Evolutionary conservation across 2,888 invertebrate species (phyloP).

Genomic region (Monochamus alternatus): DNA sequence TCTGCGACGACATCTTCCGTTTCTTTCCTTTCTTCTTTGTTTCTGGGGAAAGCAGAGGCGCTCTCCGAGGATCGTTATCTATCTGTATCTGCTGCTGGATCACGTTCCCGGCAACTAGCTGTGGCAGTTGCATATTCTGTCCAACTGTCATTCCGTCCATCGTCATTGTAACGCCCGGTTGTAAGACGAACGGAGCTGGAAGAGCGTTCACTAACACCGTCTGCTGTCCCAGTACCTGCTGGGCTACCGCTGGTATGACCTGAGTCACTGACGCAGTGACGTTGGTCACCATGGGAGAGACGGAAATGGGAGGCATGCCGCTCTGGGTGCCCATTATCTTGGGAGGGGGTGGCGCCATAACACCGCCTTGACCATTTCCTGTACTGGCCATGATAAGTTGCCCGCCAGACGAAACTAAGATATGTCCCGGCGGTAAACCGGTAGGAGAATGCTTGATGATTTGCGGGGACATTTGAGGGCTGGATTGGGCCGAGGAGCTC

Average conservation of each 20-base stretch:
- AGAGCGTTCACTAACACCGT: slow-evolving; percentile 87
- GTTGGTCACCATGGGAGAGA: slow-evolving; percentile 77
- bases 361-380: slow-evolving; percentile 73
- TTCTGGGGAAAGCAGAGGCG: slow-evolving; percentile 77
- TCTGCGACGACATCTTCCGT: slow-evolving; percentile 80
- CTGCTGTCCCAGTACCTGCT: slow-evolving; percentile 82
- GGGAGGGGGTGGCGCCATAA: slow-evolving; percentile 77
- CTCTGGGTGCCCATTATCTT: slow-evolving; percentile 54
- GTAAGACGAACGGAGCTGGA: slow-evolving; percentile 84
- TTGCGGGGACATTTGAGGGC: slow-evolving; percentile 67
- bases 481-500: slow-evolving; percentile 61
- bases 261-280: slow-evolving; percentile 79
- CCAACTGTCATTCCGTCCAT: slow-evolving; percentile 77
- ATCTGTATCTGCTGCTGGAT: slow-evolving; percentile 75
- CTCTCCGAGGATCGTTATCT: slow-evolving; percentile 72
- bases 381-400: slow-evolving; percentile 80
- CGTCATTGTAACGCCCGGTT: slow-evolving; percentile 82
- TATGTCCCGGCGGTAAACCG: slow-evolving; percentile 77
- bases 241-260: slow-evolving; percentile 77
- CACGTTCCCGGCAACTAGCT: slow-evolving; percentile 79
- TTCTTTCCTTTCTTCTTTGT: slow-evolving; percentile 79
- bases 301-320: slow-evolving; percentile 76
- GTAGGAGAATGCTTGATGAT: slow-evolving; percentile 72
- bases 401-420: slow-evolving; percentile 84
- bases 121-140: slow-evolving; percentile 81